Evolutionary conservation across 2,113 vertebrate species (phyloP).

Genomic region (Ciconia stormi): DNA sequence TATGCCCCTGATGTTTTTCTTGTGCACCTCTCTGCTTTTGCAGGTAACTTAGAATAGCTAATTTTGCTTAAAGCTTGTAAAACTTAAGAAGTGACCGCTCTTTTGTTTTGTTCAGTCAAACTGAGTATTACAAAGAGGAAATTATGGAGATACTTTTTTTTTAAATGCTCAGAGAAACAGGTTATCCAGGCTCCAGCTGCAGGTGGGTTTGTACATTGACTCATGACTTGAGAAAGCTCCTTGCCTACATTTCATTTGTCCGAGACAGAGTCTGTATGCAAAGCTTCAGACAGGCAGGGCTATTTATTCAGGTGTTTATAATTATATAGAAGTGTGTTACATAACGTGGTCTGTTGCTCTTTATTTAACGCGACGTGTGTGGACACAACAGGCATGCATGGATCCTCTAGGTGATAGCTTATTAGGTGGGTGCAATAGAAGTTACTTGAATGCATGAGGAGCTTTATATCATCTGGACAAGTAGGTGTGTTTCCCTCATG

Average conservation of each 20-base stretch:
- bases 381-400: accelerated
- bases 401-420: not conserved
- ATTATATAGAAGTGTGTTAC: not conserved
- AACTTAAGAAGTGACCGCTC: not conserved
- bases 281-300: not conserved
- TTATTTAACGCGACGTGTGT: not conserved
- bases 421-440: not conserved
- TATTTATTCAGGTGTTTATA: not conserved
- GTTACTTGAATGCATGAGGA: not conserved
- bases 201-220: not conserved
- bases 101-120: not conserved
- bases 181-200: not conserved
- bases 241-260: not conserved
- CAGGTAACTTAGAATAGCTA: not conserved
- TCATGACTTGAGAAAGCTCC: not conserved
- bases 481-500: not conserved
- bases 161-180: not conserved
- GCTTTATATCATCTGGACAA: not conserved
- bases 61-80: not conserved
- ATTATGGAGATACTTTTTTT: not conserved
- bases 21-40: not conserved
- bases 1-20: not conserved
- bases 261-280: not conserved
- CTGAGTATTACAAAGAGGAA: not conserved
- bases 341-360: not conserved